Base-by-base conservation (phyloP, 35 echinoderm and acorn worm species). In the Eucidaris tribuloides region DNA sequence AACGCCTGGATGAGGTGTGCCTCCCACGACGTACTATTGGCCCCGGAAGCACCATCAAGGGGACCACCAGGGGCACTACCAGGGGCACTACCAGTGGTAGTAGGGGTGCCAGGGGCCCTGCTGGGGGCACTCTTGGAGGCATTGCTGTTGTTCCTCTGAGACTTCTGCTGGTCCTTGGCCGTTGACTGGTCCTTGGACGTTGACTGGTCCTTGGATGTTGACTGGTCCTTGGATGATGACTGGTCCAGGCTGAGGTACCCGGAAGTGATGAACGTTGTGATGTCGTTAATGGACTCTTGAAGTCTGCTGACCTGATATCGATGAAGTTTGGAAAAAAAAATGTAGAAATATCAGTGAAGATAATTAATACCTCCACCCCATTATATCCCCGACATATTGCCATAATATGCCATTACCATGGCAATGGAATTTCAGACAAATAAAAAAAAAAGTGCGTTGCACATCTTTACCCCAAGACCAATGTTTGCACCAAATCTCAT, bases 251-350 rank as follows among this genome's bases (percentile, higher is more conserved):
- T 74, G 37, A 74, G 22, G 20, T 74, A 74, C 9, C 68, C 68
- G 25, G 68, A 74, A 6, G 68, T 74, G 68, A 74, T 74, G 41
- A 74, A 74, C 35, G 34, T 74, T 9, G 68, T 74, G 38, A 74
- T 74, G 38, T 40, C n/a, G 68, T 74, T 74, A 7, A 74, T 74
- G 3, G 68, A 74, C 19, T 74, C 68, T 25, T 74, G 68, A 5
- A 74, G 68, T 22, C 68, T 33, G 44, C 68, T 40, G 25, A 74
- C 68, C 68, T 74, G 68, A 32, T 34, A n/a, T n/a, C n/a, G n/a
- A n/a, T n/a, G n/a, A n/a, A n/a, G n/a, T n/a, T n/a, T n/a, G n/a
- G n/a, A n/a, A n/a, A n/a, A n/a, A n/a, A n/a, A n/a, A n/a, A n/a
- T n/a, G n/a, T n/a, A n/a, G n/a, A n/a, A n/a, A n/a, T n/a, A n/a